Percentiles rank a stretch among this genome's conserved stretches.
Conservation (phyloP, 2,888 invertebrate species). For the Hirudinaria manillensis region DNA sequence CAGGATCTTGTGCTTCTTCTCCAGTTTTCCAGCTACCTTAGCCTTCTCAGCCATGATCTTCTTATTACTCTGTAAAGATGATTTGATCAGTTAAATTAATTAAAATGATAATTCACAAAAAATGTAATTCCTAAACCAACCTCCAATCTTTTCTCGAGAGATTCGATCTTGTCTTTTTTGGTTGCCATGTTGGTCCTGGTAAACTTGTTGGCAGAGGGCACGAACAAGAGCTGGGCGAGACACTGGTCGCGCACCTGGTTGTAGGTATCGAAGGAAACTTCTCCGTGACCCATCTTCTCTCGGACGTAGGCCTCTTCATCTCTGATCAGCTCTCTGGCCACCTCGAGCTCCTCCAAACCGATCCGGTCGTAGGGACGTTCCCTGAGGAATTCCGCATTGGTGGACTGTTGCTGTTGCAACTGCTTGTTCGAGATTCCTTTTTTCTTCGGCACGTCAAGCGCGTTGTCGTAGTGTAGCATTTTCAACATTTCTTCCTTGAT, state of each 20-base stretch:
- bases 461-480: constrained; percentile 84
- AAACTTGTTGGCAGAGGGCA: constrained; percentile 84
- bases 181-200: constrained; percentile 88
- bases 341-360: constrained; percentile 56
- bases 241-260: constrained; percentile 96
- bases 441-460: constrained; percentile 65
- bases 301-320: constrained; percentile 81
- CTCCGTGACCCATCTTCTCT: constrained; percentile 90
- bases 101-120: not conserved
- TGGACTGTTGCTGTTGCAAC: constrained; percentile 46
- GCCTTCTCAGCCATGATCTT: constrained; percentile 94
- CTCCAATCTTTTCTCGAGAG: constrained; percentile 82
- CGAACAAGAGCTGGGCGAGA: constrained; percentile 78
- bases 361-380: constrained; percentile 77
- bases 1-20: constrained; percentile 91
- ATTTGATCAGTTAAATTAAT: not conserved
- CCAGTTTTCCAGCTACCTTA: constrained; percentile 91
- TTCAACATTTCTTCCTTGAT: constrained; percentile 93
- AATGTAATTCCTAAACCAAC: constrained; percentile 41
- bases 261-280: constrained; percentile 69
- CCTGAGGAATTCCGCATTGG: constrained; percentile 69
- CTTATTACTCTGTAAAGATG: constrained; percentile 62
- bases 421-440: constrained; percentile 35
- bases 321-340: constrained; percentile 41
- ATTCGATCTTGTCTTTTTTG: constrained; percentile 90